Evolutionary conservation across 2,797 vertebrate genomes (phyloP).

Genomic region (Alectoris magna): DNA sequence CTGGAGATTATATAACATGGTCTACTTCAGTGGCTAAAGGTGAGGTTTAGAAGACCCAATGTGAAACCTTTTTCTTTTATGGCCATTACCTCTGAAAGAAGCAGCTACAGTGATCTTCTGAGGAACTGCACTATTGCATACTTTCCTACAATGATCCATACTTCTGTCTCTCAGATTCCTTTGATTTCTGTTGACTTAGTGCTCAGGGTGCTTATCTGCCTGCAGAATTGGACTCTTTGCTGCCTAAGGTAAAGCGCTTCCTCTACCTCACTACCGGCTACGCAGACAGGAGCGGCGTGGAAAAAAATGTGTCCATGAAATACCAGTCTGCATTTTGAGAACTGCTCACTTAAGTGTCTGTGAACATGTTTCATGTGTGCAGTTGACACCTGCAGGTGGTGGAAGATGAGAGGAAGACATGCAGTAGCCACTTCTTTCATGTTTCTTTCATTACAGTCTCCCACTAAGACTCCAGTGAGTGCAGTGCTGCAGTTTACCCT

Average conservation of each 20-base stretch:
- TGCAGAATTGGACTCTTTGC: neutral
- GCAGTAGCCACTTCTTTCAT: neutral
- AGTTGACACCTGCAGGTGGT: neutral
- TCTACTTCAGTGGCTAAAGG: neutral
- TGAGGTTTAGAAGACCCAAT: neutral
- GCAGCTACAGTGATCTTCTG: neutral
- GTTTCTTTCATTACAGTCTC: neutral
- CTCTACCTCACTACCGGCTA: rapidly evolving
- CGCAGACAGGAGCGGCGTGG: neutral
- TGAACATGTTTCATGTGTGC: neutral
- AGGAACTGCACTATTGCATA: neutral
- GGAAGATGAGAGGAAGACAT: neutral
- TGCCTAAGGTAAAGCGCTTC: neutral
- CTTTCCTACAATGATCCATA: neutral
- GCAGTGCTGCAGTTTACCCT: neutral
- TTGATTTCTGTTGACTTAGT: neutral
- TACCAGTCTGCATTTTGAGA: neutral
- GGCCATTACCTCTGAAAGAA: neutral
- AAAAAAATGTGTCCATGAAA: neutral
- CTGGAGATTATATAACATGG: neutral
- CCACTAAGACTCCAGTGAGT: neutral
- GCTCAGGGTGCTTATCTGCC: neutral
- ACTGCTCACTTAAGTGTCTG: neutral
- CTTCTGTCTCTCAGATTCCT: neutral
- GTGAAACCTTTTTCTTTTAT: neutral